phyloP scores from a whole-genome alignment of 2,888 invertebrate species.

The Drosophila merina region DNA sequence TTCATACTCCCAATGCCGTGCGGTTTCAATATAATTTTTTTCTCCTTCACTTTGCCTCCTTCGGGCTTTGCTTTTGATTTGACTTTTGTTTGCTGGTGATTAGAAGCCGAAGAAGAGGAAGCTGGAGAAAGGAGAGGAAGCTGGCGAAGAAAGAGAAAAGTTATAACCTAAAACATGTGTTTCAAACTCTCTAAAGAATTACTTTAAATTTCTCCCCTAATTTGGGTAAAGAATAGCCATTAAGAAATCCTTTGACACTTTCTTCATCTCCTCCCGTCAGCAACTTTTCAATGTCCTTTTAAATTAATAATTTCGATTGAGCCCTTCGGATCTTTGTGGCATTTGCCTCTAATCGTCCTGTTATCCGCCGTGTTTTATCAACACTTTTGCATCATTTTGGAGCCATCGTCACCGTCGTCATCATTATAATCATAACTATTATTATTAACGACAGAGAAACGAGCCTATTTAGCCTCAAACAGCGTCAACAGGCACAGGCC shows the following conservation, averaged over 20 bases:
- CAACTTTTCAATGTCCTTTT: constrained; percentile 34
- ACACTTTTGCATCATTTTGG: constrained; percentile 45
- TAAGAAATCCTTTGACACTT: constrained; percentile 2
- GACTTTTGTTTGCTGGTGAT: constrained; percentile 75
- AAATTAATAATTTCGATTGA: constrained; percentile 44
- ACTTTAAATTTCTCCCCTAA: constrained; percentile 1
- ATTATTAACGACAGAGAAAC: constrained; percentile 71
- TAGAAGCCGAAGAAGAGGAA: constrained; percentile 47
- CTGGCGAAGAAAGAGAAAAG: background rate
- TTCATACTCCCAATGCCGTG: background rate
- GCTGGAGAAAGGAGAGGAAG: constrained; percentile 3
- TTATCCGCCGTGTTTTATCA: constrained; percentile 47
- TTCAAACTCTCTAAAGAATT: constrained; percentile 50
- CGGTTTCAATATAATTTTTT: constrained; percentile 19
- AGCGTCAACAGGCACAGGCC: constrained; percentile 50
- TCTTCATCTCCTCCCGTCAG: constrained; percentile 22
- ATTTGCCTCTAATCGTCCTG: constrained; percentile 36
- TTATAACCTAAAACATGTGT: constrained; percentile 11
- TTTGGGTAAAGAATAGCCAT: background rate
- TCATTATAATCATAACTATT: constrained; percentile 74
- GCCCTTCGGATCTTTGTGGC: constrained; percentile 10
- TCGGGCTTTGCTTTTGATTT: constrained; percentile 70
- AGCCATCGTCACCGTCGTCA: constrained; percentile 49
- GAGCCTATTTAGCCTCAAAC: constrained; percentile 71
- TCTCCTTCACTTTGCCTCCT: constrained; percentile 55